Base-by-base conservation (phyloP, 2,113 vertebrate species). In the Oxyura jamaicensis region DNA sequence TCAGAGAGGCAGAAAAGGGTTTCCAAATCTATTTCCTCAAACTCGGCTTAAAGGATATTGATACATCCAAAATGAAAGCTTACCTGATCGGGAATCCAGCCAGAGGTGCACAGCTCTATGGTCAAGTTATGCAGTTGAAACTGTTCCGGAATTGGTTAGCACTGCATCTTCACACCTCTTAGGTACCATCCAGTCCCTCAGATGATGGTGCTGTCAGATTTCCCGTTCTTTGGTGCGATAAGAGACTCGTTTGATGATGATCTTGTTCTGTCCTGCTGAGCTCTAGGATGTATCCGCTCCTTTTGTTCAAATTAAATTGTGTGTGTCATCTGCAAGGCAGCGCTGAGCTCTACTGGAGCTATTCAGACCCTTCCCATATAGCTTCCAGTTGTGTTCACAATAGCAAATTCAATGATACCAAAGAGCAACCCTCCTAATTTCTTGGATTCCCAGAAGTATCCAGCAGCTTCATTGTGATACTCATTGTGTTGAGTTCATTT, bases 361-460 rank as follows among this genome's bases (percentile, higher is more conserved):
- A 5, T 81, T 93, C 90, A 94, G 76, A 72, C 75, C 72, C 62
- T 90, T 94, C 81, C 72, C 78, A 69, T 95, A 91, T 72, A 95
- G 91, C 86, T 94, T 90, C 90, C 86, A 93, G 83, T 93, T 86
- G 60, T 91, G 88, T 68, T 90, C 95, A 95, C 95, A 96, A 95
- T 88, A 90, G 66, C 69, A 83, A 72, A 88, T 90, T 58, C 56
- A 78, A 94, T 94, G 75, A 71, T 11, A 21, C 56, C 88, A 90
- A 86, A 94, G 90, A 94, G 77, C 83, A 75, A 16, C 39, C 44
- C 80, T 90, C 80, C 44, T 75, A 42, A 83, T 94, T 94, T 66
- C 65, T 93, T 84, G 80, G 90, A 82, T 78, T 93, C 41, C n/a
- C 76, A 89, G 62, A 86, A 90, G 80, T 39, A 83, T 90, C 95